Base-by-base conservation (phyloP, 2,888 invertebrate genomes). In the Falcaria lacertinaria region DNA sequence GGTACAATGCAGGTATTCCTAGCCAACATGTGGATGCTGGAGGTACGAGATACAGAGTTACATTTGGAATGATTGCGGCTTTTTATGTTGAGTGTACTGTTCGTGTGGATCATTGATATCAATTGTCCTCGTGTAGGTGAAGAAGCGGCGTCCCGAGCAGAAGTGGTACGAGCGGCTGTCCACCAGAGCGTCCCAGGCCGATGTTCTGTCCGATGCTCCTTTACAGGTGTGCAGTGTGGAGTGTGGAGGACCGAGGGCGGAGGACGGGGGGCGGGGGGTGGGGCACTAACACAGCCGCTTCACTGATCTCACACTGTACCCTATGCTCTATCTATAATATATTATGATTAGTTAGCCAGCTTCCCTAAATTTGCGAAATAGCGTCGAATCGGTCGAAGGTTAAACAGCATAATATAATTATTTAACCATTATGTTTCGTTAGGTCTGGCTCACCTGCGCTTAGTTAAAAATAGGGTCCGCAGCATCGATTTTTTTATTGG, bases 151-250 rank as follows among this genome's bases (percentile, higher is more conserved):
- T 34, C 53, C 64, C 4, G 75, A 80, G 48, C 80, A 73, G 69
- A 80, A 77, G 50, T 88, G 88, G 88, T 87, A 74, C 80, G 88
- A 88, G 77, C 79, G 88, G 33, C 79, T 88, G 50, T 87, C 86
- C 42, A 62, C 71, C 44, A 78, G 71, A 54, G 54, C 66, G 32
- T 53, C 69, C 25, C 58, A 57, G 59, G 74, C 74, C 62, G 71
- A 55, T 64, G 78, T 73, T 65, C 73, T 69, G 64, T 60, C 61
- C 55, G 74, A 76, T 43, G 73, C 57, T 48, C 82, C 79, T 35
- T 58, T 80, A 42, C 86, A 88, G 87, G 87, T 88, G 64, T 73
- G 83, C 28, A 17, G 37, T 44, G 13, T 8, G 36, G 22, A 34
- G 22, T 15, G 49, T 50, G 46, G 41, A 43, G 53, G 61, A 65